Conservation (phyloP, 1,140 invertebrate genomes). For the Drosophila sp. region DNA sequence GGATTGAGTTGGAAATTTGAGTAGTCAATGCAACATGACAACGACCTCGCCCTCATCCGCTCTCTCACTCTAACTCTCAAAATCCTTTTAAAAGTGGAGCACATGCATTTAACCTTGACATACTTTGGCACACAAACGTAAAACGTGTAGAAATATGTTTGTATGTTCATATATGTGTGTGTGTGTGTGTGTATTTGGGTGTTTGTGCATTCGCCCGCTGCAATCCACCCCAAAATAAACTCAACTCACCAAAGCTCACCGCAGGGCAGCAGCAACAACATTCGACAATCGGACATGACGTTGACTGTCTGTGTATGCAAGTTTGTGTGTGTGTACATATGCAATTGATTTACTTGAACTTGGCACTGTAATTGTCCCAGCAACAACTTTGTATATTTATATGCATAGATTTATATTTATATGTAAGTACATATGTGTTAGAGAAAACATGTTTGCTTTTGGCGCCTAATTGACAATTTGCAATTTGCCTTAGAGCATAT, state of each 20-base stretch:
- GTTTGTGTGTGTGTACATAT: constrained; percentile 22
- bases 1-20: constrained; percentile 7
- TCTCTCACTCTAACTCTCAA: neutral
- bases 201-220: constrained; percentile 13
- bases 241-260: constrained; percentile 28
- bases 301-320: constrained; percentile 22
- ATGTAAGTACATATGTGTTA: constrained; percentile 13
- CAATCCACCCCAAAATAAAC: constrained; percentile 30
- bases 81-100: constrained; percentile 66
- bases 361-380: constrained; percentile 65
- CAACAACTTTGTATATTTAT: constrained; percentile 15
- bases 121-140: constrained; percentile 48
- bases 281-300: constrained; percentile 26
- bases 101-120: constrained; percentile 80
- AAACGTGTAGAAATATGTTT: too few relatives aligned
- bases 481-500: constrained; percentile 30
- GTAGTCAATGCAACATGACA: constrained; percentile 32
- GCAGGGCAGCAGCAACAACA: constrained; percentile 14
- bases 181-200: constrained; percentile 18
- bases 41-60: constrained; percentile 26
- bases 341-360: constrained; percentile 76
- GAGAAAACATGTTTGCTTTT: constrained; percentile 46
- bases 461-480: constrained; percentile 42
- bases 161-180: too few relatives aligned
- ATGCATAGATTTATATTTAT: constrained; percentile 23